Evolutionary conservation across 2,797 vertebrate species (phyloP).

Genomic region (Catamblyrhynchus diadema): DNA sequence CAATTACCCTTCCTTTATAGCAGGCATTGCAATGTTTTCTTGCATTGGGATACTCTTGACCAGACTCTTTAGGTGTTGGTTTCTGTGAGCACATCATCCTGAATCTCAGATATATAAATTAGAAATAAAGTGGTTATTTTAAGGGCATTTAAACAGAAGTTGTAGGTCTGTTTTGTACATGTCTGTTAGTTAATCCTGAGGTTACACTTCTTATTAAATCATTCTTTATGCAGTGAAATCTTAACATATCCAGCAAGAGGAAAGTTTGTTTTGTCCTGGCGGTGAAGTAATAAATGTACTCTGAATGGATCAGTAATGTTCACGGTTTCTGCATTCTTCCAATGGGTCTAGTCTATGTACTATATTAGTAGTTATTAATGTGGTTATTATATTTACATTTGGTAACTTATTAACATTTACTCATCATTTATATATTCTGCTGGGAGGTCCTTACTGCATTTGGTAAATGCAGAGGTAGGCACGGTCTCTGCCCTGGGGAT

Average conservation of each 20-base stretch:
- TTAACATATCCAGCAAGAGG: background rate
- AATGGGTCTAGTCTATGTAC: background rate
- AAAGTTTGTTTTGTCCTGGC: background rate
- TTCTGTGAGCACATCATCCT: conserved; percentile 30
- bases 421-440: background rate
- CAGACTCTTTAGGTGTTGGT: conserved; percentile 16
- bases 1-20: background rate
- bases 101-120: conserved; percentile 7
- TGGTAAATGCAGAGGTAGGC: background rate
- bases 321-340: background rate
- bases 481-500: accelerated
- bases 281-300: background rate
- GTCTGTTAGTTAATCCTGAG: background rate
- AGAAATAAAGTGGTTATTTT: conserved; percentile 39
- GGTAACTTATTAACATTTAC: background rate
- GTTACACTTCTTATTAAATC: background rate
- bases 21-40: background rate
- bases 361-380: background rate
- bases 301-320: background rate
- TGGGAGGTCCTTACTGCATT: background rate
- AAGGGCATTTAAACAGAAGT: conserved; percentile 18
- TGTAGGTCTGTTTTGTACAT: conserved; percentile 41
- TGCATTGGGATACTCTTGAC: conserved; percentile 1
- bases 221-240: background rate
- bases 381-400: background rate